These are phyloP conservation scores for Oceanites oceanicus DNA, from an alignment of 2,113 vertebrate species.

Conservation along the genomic window DNA sequence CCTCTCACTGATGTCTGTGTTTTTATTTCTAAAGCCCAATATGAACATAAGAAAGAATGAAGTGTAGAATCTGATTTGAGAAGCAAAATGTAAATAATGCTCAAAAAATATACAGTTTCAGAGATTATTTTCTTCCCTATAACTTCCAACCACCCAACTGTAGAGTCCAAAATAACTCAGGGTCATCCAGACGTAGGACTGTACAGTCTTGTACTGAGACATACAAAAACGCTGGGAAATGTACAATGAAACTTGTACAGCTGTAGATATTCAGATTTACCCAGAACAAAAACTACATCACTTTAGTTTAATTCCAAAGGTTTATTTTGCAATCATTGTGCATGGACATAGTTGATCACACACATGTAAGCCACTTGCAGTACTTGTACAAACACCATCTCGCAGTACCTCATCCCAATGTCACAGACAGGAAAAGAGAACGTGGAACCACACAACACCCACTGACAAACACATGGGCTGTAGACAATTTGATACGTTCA, in stretches of 20 bases:
- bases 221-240: neutral
- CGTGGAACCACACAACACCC: neutral
- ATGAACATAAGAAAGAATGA: neutral
- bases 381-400: neutral
- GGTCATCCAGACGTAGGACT: accelerated
- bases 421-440: neutral
- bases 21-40: neutral
- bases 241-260: neutral
- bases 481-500: neutral
- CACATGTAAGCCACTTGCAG: neutral
- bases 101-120: neutral
- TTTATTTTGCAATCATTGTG: slow-evolving; percentile 13
- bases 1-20: neutral
- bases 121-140: neutral
- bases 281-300: neutral
- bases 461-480: neutral
- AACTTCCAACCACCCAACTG: neutral
- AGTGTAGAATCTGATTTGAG: neutral
- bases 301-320: neutral
- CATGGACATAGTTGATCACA: neutral
- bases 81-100: neutral
- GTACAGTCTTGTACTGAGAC: neutral
- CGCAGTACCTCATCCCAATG: neutral
- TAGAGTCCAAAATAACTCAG: neutral
- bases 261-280: neutral